phyloP scores from a whole-genome alignment of 2,113 vertebrate genomes.

The Austrofundulus limnaeus region DNA sequence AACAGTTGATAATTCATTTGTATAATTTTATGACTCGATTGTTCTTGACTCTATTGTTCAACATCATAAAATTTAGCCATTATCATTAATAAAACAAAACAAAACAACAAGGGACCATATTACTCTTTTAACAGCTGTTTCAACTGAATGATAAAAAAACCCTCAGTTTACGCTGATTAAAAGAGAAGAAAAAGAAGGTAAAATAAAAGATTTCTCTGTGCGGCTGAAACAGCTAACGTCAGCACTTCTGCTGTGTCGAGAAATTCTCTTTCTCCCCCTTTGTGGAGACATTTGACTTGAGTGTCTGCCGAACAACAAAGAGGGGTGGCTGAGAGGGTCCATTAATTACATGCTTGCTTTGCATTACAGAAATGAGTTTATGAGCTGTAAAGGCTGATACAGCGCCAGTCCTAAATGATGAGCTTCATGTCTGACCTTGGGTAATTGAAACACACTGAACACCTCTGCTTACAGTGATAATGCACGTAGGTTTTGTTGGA shows the following conservation, averaged over 20 bases:
- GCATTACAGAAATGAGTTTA: conserved; percentile 69
- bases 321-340: conserved; percentile 72
- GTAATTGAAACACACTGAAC: conserved; percentile 69
- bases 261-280: conserved; percentile 65
- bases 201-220: conserved; percentile 50
- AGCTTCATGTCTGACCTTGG: conserved; percentile 74
- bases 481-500: conserved; percentile 1
- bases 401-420: conserved; percentile 61
- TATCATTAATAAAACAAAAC: conserved; percentile 27
- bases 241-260: conserved; percentile 74
- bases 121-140: conserved; percentile 32
- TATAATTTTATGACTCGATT: conserved; percentile 41
- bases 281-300: conserved; percentile 77
- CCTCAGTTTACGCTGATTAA: conserved; percentile 25
- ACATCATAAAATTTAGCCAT: conserved; percentile 36
- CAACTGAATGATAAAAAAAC: conserved; percentile 50
- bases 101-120: conserved; percentile 20
- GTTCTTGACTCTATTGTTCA: conserved; percentile 53
- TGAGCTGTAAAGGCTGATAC: conserved; percentile 69
- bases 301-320: conserved; percentile 78
- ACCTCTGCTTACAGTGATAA: conserved; percentile 24
- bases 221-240: conserved; percentile 63
- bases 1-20: conserved; percentile 29
- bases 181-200: conserved; percentile 8
- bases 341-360: conserved; percentile 80